Evolutionary conservation across 2,797 vertebrate species (phyloP), one percentile per base, ranked within the genome.

Genomic region (Syngnathus acus): DNA sequence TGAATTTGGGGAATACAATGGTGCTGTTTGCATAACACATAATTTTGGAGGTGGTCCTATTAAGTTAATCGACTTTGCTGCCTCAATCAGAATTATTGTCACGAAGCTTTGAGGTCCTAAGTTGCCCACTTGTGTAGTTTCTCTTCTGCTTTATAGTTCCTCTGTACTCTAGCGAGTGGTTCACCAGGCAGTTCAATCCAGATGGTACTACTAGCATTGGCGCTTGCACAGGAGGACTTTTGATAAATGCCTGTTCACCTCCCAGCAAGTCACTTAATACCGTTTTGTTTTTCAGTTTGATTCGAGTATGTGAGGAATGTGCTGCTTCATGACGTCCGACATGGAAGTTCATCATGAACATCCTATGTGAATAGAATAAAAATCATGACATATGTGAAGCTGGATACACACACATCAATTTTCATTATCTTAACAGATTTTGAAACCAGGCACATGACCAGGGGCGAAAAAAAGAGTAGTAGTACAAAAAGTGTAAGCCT

Each of bases 81-180:
- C 53, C n/a, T 50, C 26, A 42, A 6, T 19, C 39, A 7, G 23
- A 0, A 39, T 62, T 19, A 51, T 67, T 66, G n/a, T 75, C 68
- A 63, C 53, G 59, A 60, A 61, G 1, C 38, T 63, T 47, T 42
- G 39, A 62, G 37, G 47, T 26, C 11, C 67, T 32, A 48, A 51
- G 51, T 78, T 64, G 8, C 17, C 16, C 11, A 11, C 70, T 67
- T 59, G 67, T 70, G 68, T 59, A 71, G 81, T 87, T 88, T 89
- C 86, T 81, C 80, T 87, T 88, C 87, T 86, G 82, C 79, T 86
- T 88, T 79, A 50, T 64, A 86, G 80, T 88, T 89, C 86, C 85
- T 78, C 84, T 68, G 71, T n/a, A 38, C 10, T 71, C 45, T 76
- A 62, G 55, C 17, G 47, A 68, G 67, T 84, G 72, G 82, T 76